phyloP scores from a whole-genome alignment of 2,888 invertebrate species.

The Netelia inedita region DNA sequence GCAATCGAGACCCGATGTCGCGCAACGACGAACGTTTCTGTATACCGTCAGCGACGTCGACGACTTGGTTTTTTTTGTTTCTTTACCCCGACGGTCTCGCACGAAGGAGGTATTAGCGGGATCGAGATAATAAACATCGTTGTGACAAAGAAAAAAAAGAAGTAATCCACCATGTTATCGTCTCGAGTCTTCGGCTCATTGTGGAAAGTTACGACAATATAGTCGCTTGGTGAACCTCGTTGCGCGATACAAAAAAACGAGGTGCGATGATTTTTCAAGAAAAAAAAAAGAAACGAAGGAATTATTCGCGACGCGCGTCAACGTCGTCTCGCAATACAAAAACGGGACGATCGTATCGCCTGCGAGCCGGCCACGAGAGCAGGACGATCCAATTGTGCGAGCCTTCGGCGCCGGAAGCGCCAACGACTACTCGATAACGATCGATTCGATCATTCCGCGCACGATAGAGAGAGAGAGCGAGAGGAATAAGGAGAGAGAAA shows the following conservation, averaged over 20 bases:
- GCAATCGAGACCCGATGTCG: conserved; percentile 40
- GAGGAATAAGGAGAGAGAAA: too few relatives aligned
- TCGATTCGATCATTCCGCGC: neutral
- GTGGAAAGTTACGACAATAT: conserved; percentile 41
- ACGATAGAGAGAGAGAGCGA: neutral
- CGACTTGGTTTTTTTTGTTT: conserved; percentile 13
- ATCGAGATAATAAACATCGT: conserved; percentile 53
- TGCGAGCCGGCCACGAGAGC: neutral
- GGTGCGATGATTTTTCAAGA: neutral
- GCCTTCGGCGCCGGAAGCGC: neutral
- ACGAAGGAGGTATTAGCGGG: conserved; percentile 14
- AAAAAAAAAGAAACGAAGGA: neutral
- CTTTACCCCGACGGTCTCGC: neutral
- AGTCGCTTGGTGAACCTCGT: neutral
- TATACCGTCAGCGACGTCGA: conserved; percentile 43
- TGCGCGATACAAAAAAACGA: neutral
- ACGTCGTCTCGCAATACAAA: neutral
- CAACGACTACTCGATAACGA: neutral
- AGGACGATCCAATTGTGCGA: neutral
- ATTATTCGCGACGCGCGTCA: neutral
- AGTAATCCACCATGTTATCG: conserved; percentile 31
- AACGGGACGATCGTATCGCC: neutral
- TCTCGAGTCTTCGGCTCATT: neutral
- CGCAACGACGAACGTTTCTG: conserved; percentile 30
- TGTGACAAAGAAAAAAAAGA: neutral